phyloP scores from a whole-genome alignment of 2,113 vertebrate species.

The Zootoca vivipara region DNA sequence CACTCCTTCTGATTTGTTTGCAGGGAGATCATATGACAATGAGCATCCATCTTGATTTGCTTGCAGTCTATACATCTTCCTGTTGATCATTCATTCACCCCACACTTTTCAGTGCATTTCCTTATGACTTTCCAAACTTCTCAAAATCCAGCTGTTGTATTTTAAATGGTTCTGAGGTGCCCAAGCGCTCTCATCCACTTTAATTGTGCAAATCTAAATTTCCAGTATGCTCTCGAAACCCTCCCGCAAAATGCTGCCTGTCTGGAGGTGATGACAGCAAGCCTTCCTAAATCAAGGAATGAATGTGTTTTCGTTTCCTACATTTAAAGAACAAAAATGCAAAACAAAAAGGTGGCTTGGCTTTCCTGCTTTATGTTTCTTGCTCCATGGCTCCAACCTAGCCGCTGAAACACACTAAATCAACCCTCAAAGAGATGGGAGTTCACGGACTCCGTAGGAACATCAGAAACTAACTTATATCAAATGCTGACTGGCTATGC shows the following conservation, averaged over 20 bases:
- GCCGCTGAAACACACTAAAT: neutral
- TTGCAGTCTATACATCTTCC: too few species aligned
- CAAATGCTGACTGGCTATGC: neutral
- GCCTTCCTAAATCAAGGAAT: neutral
- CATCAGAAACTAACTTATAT: neutral
- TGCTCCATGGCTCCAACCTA: neutral
- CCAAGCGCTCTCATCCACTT: too few species aligned
- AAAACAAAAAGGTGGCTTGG: neutral
- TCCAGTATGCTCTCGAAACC: too few species aligned
- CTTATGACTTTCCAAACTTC: too few species aligned
- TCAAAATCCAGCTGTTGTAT: too few species aligned
- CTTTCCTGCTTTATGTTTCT: neutral
- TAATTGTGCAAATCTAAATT: neutral
- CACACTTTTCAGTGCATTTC: too few species aligned
- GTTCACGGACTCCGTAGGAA: neutral
- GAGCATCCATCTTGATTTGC: too few species aligned
- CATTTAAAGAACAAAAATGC: neutral
- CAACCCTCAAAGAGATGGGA: neutral
- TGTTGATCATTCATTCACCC: too few species aligned
- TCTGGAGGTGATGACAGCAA: neutral
- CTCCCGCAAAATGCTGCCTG: too few species aligned
- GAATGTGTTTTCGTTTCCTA: neutral
- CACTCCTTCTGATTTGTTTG: too few species aligned
- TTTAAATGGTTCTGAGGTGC: too few species aligned
- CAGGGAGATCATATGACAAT: too few species aligned